Base-by-base conservation (phyloP, 2,888 invertebrate genomes). In the Melinaea menophilus region DNA sequence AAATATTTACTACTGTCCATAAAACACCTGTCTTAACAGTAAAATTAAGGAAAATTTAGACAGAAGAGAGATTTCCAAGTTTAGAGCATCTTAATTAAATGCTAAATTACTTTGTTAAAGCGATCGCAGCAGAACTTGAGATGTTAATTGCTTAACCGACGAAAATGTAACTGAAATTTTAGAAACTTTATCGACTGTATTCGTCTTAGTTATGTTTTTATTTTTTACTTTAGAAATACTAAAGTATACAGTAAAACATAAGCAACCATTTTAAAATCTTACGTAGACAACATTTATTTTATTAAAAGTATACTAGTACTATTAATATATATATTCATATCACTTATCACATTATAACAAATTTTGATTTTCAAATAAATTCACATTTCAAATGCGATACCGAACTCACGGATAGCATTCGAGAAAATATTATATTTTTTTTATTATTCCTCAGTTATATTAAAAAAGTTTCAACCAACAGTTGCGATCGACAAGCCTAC, bases 381-480 rank as follows among this genome's bases (percentile, higher is more conserved):
- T 48, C 48, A n/a, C 51, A 3, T 31, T 51, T 51, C 51, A 51
- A 51, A 51, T 51, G 51, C 31, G 31, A 51, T 31, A 51, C 7
- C 31, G 31, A 51, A 51, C 22, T 7, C 7, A 62, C 58, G 56
- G 56, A 58, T 64, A 48, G 57, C 11, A 35, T 3, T 60, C 22
- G 55, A 62, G 56, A 46, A 60, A 70, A 70, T 59, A 67, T 65
- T 64, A 70, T 70, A 61, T 69, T 66, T 71, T 71, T 71, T 71
- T 68, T 70, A 22, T 68, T 67, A 69, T 71, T 69, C 59, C 68
- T 55, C 67, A 67, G 71, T 72, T 72, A 69, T 73, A 73, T 73
- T 73, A 73, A 73, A 73, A 73, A 73, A 73, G 73, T 73, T 73
- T 62, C 45, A 46, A 64, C 63, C 66, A 66, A 64, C 66, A 61